Conservation (phyloP, 2,113 vertebrate genomes). For the Lepus timidus region DNA sequence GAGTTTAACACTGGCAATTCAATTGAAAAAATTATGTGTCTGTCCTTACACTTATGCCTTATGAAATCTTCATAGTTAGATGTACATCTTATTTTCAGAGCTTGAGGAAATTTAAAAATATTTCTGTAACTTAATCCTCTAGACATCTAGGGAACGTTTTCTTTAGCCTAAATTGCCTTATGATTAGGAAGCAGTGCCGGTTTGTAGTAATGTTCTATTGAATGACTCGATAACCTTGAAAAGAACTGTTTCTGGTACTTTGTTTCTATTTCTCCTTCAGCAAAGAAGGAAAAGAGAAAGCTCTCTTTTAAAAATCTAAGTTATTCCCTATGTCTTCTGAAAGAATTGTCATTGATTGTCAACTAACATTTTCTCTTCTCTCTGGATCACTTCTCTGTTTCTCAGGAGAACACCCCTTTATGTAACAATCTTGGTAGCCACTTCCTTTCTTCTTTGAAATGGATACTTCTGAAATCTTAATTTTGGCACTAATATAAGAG, state of each 20-base stretch:
- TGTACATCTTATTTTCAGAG: background rate
- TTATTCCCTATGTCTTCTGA: constrained; percentile 15
- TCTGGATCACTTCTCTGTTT: background rate
- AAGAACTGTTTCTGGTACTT: background rate
- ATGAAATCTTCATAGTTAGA: background rate
- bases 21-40: background rate
- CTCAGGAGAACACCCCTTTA: background rate
- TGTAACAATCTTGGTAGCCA: background rate
- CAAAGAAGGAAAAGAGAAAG: background rate
- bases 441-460: constrained; percentile 66
- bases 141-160: background rate
- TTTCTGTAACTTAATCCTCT: background rate
- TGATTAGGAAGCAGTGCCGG: background rate
- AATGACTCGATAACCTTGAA: background rate
- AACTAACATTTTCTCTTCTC: background rate
- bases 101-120: background rate
- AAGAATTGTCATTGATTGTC: background rate
- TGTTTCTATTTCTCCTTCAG: background rate
- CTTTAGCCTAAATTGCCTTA: background rate
- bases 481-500: constrained; percentile 54
- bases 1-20: background rate
- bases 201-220: background rate
- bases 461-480: constrained; percentile 53
- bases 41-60: background rate
- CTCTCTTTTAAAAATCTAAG: background rate